These are phyloP conservation scores for Knipowitschia caucasica DNA, from an alignment of 2,797 vertebrate species.

Conservation along the genomic window DNA sequence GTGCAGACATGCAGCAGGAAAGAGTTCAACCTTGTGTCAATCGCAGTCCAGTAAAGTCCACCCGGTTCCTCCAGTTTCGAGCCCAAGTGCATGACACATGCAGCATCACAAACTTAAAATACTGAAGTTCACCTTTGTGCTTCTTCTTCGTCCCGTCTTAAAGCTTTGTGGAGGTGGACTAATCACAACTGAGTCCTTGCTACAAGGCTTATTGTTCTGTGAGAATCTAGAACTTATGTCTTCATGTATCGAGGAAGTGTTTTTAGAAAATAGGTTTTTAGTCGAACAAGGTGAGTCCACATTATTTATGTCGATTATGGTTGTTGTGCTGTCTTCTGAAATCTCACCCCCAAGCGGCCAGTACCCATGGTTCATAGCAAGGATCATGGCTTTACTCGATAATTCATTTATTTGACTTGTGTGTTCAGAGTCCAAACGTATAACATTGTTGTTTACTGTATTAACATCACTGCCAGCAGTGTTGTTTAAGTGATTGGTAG, in stretches of 20 bases:
- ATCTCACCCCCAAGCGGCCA: constrained; percentile 81
- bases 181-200: constrained; percentile 88
- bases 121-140: constrained; percentile 84
- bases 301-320: constrained; percentile 80
- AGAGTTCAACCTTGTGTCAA: constrained; percentile 11
- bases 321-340: constrained; percentile 65
- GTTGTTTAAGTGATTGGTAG: constrained; percentile 67
- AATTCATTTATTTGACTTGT: constrained; percentile 84
- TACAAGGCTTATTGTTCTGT: constrained; percentile 56
- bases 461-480: constrained; percentile 48
- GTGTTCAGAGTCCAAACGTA: constrained; percentile 75
- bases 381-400: constrained; percentile 83
- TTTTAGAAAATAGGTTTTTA: constrained; percentile 80
- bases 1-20: constrained; percentile 6
- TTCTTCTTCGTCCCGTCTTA: constrained; percentile 89
- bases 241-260: constrained; percentile 69
- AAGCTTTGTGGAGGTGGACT: constrained; percentile 90
- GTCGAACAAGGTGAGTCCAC: constrained; percentile 56
- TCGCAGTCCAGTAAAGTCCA: constrained; percentile 26
- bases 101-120: constrained; percentile 23
- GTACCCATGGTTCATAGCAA: constrained; percentile 76
- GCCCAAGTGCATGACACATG: constrained; percentile 50
- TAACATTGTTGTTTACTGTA: constrained; percentile 63
- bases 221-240: constrained; percentile 63
- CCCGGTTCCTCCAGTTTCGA: constrained; percentile 20